phyloP scores from a whole-genome alignment of 2,113 vertebrate species.

The Diphyllodes magnificus region DNA sequence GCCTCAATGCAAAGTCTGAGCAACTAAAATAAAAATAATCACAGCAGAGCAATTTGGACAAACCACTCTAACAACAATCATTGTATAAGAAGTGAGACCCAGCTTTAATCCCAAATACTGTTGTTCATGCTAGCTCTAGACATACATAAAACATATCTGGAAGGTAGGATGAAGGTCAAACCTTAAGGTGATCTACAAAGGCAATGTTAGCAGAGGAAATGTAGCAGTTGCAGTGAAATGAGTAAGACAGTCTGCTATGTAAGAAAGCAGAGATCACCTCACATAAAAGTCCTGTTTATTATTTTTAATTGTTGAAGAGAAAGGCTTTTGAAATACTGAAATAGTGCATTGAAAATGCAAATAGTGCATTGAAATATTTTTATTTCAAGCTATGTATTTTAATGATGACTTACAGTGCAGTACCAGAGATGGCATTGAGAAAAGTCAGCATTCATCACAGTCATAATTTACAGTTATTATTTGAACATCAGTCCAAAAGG shows the following conservation, averaged over 20 bases:
- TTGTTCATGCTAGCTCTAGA: neutral
- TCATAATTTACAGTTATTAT: neutral
- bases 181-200: neutral
- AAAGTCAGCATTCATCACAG: neutral
- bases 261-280: neutral
- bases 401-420: neutral
- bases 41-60: neutral
- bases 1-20: neutral
- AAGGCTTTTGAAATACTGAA: neutral
- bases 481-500: neutral
- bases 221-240: neutral
- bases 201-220: neutral
- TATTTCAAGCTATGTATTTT: neutral
- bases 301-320: neutral
- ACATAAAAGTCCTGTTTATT: neutral
- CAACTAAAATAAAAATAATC: neutral
- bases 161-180: neutral
- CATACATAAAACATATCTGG: neutral
- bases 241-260: neutral
- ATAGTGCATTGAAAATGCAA: neutral
- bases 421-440: neutral
- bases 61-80: neutral
- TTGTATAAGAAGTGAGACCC: neutral
- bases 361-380: neutral
- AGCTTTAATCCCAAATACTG: neutral